These are phyloP conservation scores for Calliopsis andreniformis DNA, from an alignment of 1,140 invertebrate species.

Conservation along the genomic window DNA sequence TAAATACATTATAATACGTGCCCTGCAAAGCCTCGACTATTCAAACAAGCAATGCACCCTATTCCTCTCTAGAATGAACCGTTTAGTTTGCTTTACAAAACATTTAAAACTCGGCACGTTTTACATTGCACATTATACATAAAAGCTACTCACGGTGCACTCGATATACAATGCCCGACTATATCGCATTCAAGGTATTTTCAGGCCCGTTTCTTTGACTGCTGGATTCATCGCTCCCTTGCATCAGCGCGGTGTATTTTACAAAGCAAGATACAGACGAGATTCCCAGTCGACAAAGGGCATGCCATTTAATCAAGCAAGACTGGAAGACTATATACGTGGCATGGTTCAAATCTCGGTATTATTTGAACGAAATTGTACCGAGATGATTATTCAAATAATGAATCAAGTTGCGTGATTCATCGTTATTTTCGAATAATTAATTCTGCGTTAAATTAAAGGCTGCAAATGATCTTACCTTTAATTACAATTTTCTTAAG, in stretches of 20 bases:
- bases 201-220: neutral
- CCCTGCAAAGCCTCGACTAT: too few species aligned
- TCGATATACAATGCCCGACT: neutral
- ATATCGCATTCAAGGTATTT: neutral
- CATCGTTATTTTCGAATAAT: too few species aligned
- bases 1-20: too few species aligned
- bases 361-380: too few species aligned
- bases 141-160: neutral
- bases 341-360: too few species aligned
- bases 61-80: neutral
- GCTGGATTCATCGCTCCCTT: neutral
- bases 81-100: neutral
- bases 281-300: neutral
- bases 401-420: too few species aligned
- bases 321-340: constrained; percentile 1
- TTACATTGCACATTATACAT: neutral
- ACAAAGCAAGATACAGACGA: neutral
- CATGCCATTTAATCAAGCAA: constrained; percentile 14
- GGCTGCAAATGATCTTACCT: too few species aligned
- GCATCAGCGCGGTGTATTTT: neutral
- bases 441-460: too few species aligned
- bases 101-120: neutral
- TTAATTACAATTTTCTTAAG: too few species aligned
- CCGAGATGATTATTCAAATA: too few species aligned
- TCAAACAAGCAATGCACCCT: too few species aligned